Conservation (phyloP, 2,797 vertebrate genomes). For the Chrysolophus pictus region DNA sequence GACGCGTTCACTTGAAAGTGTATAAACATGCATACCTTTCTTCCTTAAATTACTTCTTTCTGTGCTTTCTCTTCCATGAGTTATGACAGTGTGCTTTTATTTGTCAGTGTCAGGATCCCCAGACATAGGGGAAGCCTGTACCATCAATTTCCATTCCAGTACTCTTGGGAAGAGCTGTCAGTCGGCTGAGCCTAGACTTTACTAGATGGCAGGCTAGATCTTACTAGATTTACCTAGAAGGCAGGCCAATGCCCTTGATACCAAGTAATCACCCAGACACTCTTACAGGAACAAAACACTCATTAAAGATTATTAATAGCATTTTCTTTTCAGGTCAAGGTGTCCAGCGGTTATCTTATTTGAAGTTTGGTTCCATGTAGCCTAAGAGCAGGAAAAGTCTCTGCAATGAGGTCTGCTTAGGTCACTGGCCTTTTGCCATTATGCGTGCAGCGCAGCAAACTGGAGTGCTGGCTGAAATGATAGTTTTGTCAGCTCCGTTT, state of each 20-base stretch:
- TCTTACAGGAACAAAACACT: constrained; percentile 5
- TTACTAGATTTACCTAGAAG: constrained; percentile 11
- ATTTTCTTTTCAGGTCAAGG: constrained; percentile 49
- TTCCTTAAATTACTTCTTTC: not conserved
- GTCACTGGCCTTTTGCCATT: not conserved
- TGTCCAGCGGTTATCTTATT: not conserved
- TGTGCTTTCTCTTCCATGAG: not conserved
- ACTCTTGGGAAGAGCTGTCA: constrained; percentile 46
- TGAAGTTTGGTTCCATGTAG: not conserved
- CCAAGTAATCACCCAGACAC: constrained; percentile 23
- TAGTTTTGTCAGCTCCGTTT: not conserved
- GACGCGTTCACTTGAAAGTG: not conserved
- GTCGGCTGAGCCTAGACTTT: not conserved
- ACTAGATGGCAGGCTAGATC: not conserved
- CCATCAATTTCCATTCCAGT: constrained; percentile 46
- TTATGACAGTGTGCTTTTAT: constrained; percentile 22
- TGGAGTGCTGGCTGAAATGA: not conserved
- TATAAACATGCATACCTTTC: not conserved
- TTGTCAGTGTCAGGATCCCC: constrained; percentile 33
- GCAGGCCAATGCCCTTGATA: constrained; percentile 17
- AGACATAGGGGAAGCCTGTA: constrained; percentile 31
- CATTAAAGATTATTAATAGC: not conserved
- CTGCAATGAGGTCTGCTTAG: not conserved
- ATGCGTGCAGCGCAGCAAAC: not conserved
- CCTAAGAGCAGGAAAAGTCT: not conserved